Percentiles rank a stretch among this genome's conserved stretches.
phyloP scores from a whole-genome alignment of 30 jellyfish, hydroid and myxozoan species.

The Turritopsis dohrnii region DNA sequence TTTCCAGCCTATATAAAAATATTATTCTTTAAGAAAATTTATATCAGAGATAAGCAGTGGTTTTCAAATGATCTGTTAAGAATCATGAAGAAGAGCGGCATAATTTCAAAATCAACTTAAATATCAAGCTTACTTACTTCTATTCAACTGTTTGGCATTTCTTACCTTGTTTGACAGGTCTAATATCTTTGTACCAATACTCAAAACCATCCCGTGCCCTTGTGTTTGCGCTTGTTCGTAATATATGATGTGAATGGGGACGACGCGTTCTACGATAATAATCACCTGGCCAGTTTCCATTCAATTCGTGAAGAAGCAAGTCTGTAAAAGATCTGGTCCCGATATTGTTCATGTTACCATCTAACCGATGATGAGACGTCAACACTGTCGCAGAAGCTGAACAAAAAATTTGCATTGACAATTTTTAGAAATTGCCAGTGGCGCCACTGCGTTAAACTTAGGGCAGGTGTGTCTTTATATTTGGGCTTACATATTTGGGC shows the following conservation, averaged over 20 bases:
- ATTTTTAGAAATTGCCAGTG: slow-evolving; percentile 1
- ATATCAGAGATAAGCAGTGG: too few relatives aligned
- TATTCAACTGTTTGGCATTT: background rate
- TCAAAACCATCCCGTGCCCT: slow-evolving; percentile 70
- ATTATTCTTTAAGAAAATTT: too few relatives aligned
- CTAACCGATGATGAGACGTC: slow-evolving; percentile 48
- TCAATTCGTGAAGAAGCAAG: slow-evolving; percentile 56
- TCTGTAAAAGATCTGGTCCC: slow-evolving; percentile 69
- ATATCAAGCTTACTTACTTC: background rate
- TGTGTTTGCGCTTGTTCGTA: slow-evolving; percentile 66
- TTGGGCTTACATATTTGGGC: too few relatives aligned
- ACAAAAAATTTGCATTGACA: background rate
- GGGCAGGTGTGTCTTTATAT: too few relatives aligned
- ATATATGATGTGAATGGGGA: slow-evolving; percentile 7
- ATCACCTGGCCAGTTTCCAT: slow-evolving; percentile 74
- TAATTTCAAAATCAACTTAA: background rate
- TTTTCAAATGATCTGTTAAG: too few relatives aligned
- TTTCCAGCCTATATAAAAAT: background rate
- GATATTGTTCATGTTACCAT: slow-evolving; percentile 52
- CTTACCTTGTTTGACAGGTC: slow-evolving; percentile 22
- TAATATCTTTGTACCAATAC: slow-evolving; percentile 70
- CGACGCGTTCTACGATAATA: slow-evolving; percentile 27
- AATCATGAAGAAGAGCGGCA: too few relatives aligned
- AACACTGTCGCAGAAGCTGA: slow-evolving; percentile 16
- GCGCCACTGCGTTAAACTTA: background rate